phyloP scores from a whole-genome alignment of 2,888 invertebrate species.

The Exephanes ischioxanthus region DNA sequence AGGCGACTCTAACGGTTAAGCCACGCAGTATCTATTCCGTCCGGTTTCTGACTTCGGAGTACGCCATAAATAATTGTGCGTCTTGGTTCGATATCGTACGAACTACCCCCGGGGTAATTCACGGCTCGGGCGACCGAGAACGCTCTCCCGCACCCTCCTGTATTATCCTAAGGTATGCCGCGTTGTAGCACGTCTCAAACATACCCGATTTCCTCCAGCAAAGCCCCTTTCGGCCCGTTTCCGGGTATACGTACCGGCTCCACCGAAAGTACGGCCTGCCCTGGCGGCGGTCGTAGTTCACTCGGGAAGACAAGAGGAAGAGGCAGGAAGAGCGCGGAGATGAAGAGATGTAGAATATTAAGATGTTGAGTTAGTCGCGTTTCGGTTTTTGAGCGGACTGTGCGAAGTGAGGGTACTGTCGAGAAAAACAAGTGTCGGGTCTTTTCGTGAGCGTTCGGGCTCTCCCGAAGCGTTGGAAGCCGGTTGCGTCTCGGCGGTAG shows the following conservation, averaged over 20 bases:
- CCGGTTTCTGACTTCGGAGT: background rate
- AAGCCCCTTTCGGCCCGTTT: conserved; percentile 5
- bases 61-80: conserved; percentile 58
- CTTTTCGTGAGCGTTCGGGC: too few species aligned
- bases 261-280: conserved; percentile 59
- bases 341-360: conserved; percentile 24
- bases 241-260: conserved; percentile 13
- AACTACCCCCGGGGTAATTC: background rate
- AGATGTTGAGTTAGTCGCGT: too few species aligned
- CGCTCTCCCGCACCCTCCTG: background rate
- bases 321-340: conserved; percentile 9
- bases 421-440: too few species aligned
- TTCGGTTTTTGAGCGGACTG: too few species aligned
- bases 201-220: conserved; percentile 28
- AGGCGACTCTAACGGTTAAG: background rate
- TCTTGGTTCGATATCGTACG: conserved; percentile 20
- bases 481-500: too few species aligned
- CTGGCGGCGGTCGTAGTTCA: conserved; percentile 53
- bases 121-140: background rate
- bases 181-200: background rate
- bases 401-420: too few species aligned
- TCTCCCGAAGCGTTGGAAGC: too few species aligned
- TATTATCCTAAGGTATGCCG: conserved; percentile 17
- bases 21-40: background rate
- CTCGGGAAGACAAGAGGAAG: conserved; percentile 26